A percentile compares a stretch with the other conserved stretches of the same genome.
Evolutionary conservation across 2,113 vertebrate genomes (phyloP).

Genomic region (Haplotaxodon microlepis): DNA sequence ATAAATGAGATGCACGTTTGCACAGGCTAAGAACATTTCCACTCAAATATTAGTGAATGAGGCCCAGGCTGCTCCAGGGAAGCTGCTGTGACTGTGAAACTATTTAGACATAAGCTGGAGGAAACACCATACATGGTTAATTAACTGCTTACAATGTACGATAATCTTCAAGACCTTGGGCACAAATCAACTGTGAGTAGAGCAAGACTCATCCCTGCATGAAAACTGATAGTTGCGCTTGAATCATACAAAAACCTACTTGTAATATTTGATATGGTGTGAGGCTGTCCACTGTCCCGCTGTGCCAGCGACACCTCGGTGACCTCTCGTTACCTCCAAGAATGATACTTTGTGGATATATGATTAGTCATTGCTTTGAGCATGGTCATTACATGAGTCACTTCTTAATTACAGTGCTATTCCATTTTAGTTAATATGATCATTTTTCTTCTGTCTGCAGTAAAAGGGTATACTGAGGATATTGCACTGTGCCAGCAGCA

Average conservation of each 20-base stretch:
- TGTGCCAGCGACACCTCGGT: background rate
- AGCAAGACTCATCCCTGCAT: background rate
- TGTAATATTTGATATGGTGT: background rate
- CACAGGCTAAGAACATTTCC: background rate
- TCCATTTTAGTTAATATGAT: background rate
- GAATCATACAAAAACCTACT: accelerated
- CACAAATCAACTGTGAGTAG: background rate
- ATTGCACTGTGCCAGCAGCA: background rate
- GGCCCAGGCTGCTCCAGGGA: background rate
- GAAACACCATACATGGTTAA: background rate
- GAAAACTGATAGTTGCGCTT: background rate
- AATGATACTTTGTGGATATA: background rate
- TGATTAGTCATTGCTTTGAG: background rate
- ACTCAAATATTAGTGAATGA: background rate
- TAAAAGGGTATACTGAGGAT: background rate
- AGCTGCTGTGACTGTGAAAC: background rate
- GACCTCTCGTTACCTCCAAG: background rate
- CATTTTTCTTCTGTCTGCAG: background rate
- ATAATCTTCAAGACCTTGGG: background rate
- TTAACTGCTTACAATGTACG: background rate
- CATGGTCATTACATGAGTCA: background rate
- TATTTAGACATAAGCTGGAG: background rate
- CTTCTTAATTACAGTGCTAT: background rate
- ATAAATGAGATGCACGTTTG: accelerated
- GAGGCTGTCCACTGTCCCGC: background rate